A percentile compares a stretch with the other conserved stretches of the same genome.
These are phyloP conservation scores for Amphiprion percula DNA, from an alignment of 2,113 vertebrate species.

Conservation along the genomic window DNA sequence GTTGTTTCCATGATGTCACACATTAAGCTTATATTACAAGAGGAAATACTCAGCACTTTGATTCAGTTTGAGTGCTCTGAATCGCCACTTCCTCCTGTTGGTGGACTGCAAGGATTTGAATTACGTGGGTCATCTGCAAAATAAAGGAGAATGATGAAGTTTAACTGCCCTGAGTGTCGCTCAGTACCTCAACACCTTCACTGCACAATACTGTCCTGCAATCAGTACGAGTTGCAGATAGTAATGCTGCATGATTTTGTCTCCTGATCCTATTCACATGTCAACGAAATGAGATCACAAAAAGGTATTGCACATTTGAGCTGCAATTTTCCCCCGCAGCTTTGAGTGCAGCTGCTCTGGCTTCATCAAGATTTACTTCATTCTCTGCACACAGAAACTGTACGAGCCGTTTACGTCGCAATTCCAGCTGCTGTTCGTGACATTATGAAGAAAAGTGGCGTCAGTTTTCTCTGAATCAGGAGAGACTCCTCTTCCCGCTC, in stretches of 20 bases:
- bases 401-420: slow-evolving; percentile 16
- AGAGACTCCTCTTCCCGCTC: background rate
- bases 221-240: background rate
- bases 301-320: slow-evolving; percentile 3
- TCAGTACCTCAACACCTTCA: background rate
- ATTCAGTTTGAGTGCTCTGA: slow-evolving; percentile 26
- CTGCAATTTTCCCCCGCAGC: slow-evolving; percentile 16
- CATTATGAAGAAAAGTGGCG: slow-evolving; percentile 44
- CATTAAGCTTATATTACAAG: background rate
- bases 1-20: slow-evolving; percentile 4
- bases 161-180: slow-evolving; percentile 7
- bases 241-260: slow-evolving; percentile 11
- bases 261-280: slow-evolving; percentile 7
- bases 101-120: slow-evolving; percentile 15
- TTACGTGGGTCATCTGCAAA: slow-evolving; percentile 51
- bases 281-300: slow-evolving; percentile 24
- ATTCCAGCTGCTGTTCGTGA: slow-evolving; percentile 22
- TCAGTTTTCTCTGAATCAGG: slow-evolving; percentile 20
- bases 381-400: slow-evolving; percentile 3
- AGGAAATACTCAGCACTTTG: background rate
- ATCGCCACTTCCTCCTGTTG: slow-evolving; percentile 23
- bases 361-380: slow-evolving; percentile 23
- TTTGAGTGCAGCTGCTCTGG: slow-evolving; percentile 14
- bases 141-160: slow-evolving; percentile 22
- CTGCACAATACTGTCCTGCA: slow-evolving; percentile 3